Evolutionary conservation across 92 coral and sea anemone genomes (phyloP).

Genomic region (Epizoanthus illoricatus): DNA sequence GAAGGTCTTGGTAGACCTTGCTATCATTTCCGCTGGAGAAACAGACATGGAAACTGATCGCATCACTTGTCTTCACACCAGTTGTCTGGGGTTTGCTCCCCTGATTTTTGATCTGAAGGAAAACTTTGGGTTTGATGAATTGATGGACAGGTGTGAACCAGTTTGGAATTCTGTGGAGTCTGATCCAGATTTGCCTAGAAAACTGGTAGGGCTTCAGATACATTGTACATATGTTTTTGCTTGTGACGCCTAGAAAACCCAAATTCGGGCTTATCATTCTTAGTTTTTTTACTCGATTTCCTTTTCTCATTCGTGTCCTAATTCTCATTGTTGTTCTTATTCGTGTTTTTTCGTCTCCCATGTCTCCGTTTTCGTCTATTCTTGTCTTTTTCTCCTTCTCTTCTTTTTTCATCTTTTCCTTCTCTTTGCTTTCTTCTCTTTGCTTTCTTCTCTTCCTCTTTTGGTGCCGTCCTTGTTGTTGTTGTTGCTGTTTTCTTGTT

Average conservation of each 20-base stretch:
- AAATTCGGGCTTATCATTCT: neutral
- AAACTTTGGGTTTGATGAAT: constrained; percentile 55
- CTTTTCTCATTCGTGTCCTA: no score
- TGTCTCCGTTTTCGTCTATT: no score
- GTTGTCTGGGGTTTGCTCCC: constrained; percentile 80
- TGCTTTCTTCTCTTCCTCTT: no score
- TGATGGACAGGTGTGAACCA: constrained; percentile 69
- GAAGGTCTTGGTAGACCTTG: constrained; percentile 86
- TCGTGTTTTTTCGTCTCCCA: no score
- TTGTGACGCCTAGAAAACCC: neutral
- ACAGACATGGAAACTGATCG: constrained; percentile 70
- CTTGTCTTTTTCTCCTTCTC: no score
- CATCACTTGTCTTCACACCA: constrained; percentile 72
- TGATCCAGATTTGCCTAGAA: constrained; percentile 55
- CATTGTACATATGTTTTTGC: no score
- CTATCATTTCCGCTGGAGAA: constrained; percentile 88
- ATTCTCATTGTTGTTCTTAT: no score
- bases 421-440: no score
- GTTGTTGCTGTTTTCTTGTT: no score
- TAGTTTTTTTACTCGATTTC: neutral
- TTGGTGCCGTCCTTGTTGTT: no score
- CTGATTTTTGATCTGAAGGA: constrained; percentile 67
- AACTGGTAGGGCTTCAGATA: constrained; percentile 55
- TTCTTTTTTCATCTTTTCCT: no score
- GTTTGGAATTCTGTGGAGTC: constrained; percentile 73